Base-by-base conservation (phyloP, 92 coral and sea anemone genomes). In the Diadumene lineata region DNA sequence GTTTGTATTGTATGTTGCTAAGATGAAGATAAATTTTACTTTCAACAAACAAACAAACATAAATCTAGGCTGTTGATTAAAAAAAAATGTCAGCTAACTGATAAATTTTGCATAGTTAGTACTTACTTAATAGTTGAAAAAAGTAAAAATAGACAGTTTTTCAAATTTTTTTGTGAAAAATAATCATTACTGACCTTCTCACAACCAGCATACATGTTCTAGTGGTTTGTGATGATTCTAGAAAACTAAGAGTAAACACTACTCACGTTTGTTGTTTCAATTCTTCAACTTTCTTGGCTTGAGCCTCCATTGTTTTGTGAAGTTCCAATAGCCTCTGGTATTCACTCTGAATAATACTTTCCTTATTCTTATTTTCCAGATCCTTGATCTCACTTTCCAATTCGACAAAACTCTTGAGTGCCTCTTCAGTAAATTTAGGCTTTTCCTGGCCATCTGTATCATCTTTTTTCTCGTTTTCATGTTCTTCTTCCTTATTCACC, bases 211-310 rank as follows among this genome's bases (percentile, higher is more conserved):
- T n/a, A n/a, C n/a, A n/a, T n/a, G n/a, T n/a, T n/a, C n/a, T n/a
- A 8, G 17, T 44, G 17, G 51, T 8, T 44, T 44, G 51, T 44
- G 51, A 8, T 3, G 60, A 17, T 55, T 55, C 60, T 55, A 55
- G 10, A 44, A 44, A 44, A 64, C 34, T 28, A 2, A 17, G 11
- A 64, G 4, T 64, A 11, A 1, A 31, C 17, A 18, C 17, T 23
- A 88, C 98, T 85, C 67, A 94, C 98, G 98, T 91, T 73, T 94
- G 93, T 43, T 87, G 79, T 60, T 76, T 94, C 4, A 94, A 82
- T 25, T 70, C 79, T 27, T 91, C 90, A 53, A 88, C 79, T 64
- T 86, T 83, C n/a, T 75, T 84, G 0, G 60, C 79, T 18, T 82
- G 75, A 15, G 66, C 79, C 50, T 46, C 75, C 30, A 94, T 34